Percentiles rank a stretch among this genome's conserved stretches.
phyloP scores from a whole-genome alignment of 2,113 vertebrate genomes.

The Balaeniceps rex region DNA sequence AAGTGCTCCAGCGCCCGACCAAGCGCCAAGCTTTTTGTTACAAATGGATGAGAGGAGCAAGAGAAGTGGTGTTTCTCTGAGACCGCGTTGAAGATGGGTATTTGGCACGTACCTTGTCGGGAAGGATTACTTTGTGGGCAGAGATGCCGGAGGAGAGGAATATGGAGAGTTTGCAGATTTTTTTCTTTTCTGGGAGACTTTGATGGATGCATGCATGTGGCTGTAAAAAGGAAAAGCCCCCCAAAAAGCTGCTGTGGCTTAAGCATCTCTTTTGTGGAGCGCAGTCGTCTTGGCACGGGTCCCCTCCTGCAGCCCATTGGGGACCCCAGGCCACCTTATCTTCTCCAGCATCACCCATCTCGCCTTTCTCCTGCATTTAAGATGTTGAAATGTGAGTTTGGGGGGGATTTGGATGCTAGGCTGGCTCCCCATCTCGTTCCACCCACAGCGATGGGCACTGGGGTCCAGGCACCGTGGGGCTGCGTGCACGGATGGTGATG shows the following conservation, averaged over 20 bases:
- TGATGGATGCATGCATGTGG: background rate
- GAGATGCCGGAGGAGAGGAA: background rate
- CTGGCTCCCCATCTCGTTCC: background rate
- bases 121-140: background rate
- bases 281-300: no score
- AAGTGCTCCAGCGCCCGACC: fast-evolving
- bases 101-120: background rate
- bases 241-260: background rate
- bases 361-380: background rate
- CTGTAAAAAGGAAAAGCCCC: background rate
- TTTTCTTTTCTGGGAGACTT: background rate
- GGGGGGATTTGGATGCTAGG: background rate
- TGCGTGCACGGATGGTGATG: fast-evolving
- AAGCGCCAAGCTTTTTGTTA: fast-evolving
- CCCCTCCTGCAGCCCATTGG: background rate
- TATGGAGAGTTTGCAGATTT: background rate
- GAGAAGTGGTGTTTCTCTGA: background rate
- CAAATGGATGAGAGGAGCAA: background rate
- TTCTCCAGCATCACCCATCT: background rate
- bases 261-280: background rate
- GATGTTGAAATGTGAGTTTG: background rate
- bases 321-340: background rate
- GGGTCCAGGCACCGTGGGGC: no score
- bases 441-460: fast-evolving
- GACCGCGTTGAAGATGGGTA: fast-evolving